phyloP scores from a whole-genome alignment of 2,113 vertebrate species.

The Reinhardtius hippoglossoides region DNA sequence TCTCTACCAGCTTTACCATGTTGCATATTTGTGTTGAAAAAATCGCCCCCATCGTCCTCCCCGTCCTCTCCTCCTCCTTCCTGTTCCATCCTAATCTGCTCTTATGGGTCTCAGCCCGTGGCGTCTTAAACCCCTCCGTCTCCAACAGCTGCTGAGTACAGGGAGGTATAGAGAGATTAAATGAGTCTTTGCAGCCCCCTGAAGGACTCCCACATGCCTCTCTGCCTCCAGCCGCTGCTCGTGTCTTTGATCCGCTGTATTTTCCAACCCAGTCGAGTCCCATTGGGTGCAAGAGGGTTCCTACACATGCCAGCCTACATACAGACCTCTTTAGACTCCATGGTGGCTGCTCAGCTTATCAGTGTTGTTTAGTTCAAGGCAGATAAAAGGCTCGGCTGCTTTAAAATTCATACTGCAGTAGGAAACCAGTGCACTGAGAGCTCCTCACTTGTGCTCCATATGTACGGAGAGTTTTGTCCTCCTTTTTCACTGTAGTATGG shows the following conservation, averaged over 20 bases:
- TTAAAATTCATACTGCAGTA: constrained; percentile 29
- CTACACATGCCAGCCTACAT: constrained; percentile 57
- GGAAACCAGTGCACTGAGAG: constrained; percentile 32
- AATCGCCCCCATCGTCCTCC: constrained; percentile 3
- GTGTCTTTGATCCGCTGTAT: constrained; percentile 70
- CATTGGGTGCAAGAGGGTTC: constrained; percentile 42
- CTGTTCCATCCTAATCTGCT: constrained; percentile 74
- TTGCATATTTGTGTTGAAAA: constrained; percentile 60
- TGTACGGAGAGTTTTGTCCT: constrained; percentile 14
- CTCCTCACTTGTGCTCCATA: constrained; percentile 36
- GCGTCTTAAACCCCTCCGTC: constrained; percentile 71
- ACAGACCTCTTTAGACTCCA: constrained; percentile 38
- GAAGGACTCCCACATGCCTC: constrained; percentile 66
- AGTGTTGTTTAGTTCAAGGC: constrained; percentile 39
- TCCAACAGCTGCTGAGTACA: constrained; percentile 78
- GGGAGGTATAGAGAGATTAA: constrained; percentile 75
- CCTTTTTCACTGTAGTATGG: background rate
- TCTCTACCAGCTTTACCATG: constrained; percentile 31
- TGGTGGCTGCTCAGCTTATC: constrained; percentile 41
- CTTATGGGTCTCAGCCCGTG: constrained; percentile 70
- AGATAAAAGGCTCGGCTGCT: constrained; percentile 48
- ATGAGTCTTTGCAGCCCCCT: constrained; percentile 67
- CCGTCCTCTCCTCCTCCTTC: constrained; percentile 47
- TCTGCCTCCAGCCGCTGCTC: constrained; percentile 57
- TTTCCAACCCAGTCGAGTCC: constrained; percentile 39